Evolutionary conservation across 2,888 invertebrate species (phyloP), one percentile per base, ranked within the genome.

Genomic region (Escarpia spicata): DNA sequence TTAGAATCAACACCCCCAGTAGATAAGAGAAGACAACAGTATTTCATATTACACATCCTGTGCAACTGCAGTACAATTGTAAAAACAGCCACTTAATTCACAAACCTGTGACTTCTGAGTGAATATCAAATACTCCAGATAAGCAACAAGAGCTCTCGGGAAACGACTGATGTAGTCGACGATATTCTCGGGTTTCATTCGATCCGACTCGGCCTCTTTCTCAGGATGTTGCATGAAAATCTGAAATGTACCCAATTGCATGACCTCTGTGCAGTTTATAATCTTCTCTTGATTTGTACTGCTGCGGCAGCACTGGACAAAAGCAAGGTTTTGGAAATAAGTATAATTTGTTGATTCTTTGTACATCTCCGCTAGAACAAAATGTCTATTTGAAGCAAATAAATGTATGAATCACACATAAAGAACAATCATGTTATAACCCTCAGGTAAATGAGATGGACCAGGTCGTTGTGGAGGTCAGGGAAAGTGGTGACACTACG

Each of bases 101-200:
- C 93, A 94, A 94, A 97, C 97, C 95, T 96, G 95, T 91, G 96
- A 94, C 93, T 96, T 96, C 93, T 95, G 95, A 90, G 95, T 95
- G 94, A 96, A 96, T 43, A 97, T 96, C 12, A 97, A 94, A 95
- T 96, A 95, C 94, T 97, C 97, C 75, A 97, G 94, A 94, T 96
- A 97, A 43, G 95, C 95, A 44, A 96, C 95, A 75, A 96, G 95
- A 92, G 97, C 97, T 92, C 94, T 93, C 3, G 97, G 96, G 94
- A 95, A 97, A 92, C 96, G 94, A 92, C 96, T 96, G 52, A 97
- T 95, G 93, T 96, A 97, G 93, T 97, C 96, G 45, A 96, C 95
- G 43, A 97, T 95, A n/a, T 58, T 91, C 91, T 91, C 37, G 6
- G 96, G 95, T 60, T 96, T 94, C 93, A 96, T 93, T 91, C 95